Evolutionary conservation across 2,113 vertebrate species (phyloP), one percentile per base, ranked within the genome.

Genomic region (Ailurus styani): DNA sequence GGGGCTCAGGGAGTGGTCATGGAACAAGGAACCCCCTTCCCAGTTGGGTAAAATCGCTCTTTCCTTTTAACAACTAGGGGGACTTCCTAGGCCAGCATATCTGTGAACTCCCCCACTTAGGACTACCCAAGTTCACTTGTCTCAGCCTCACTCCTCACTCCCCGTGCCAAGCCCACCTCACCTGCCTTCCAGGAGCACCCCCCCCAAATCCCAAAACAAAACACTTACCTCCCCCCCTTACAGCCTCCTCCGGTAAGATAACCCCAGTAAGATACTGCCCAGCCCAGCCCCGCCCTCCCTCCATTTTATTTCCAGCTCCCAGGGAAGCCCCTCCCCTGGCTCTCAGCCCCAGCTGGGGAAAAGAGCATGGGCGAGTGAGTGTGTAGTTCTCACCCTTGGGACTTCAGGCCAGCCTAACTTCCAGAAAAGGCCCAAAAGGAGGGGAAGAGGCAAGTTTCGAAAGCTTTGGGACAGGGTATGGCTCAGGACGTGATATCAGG

Each of bases 291-390:
- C 68, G 23, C 37, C 72, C n/a, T 62, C 87, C 27, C 25, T 90
- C 77, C 62, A 37, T 87, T 98, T 97, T 98, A 98, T 98, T 87
- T 86, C 79, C 23, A 42, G 84, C 55, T 94, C 78, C 54, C 5
- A n/a, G 0, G 20, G 40, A 79, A 92, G 94, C 94, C 95, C 91
- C 95, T 93, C 97, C 96, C 81, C 70, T 68, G 54, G 83, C 55
- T 91, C 57, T 34, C 93, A 70, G 92, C 31, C 90, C 96, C 92
- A 96, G 84, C 73, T 96, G 40, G 96, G 95, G 87, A 73, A 97
- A 96, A 94, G 81, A 90, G 83, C 90, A 40, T 0, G 20, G 50
- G 13, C n/a, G 11, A 57, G 12, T 54, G 29, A 78, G 21, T 62
- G 60, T 2, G 42, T 9, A 34, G 40, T n/a, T 37, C 45, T 42